phyloP scores from a whole-genome alignment of 1,140 invertebrate genomes.

The Zaprionus capensis region DNA sequence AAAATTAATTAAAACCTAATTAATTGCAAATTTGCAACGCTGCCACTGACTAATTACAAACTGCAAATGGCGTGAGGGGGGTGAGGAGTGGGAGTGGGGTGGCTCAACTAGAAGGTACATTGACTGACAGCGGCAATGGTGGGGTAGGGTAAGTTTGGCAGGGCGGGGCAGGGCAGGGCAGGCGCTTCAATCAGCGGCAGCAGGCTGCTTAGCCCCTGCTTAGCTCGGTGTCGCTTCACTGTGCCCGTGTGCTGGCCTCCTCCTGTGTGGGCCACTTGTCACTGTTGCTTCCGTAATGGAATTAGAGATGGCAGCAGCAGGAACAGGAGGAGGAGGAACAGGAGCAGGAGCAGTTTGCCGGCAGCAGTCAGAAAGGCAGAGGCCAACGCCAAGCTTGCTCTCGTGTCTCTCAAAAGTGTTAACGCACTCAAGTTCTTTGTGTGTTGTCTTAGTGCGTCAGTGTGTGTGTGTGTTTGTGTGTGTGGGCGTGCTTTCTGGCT shows the following conservation, averaged over 20 bases:
- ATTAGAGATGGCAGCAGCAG: slow-evolving; percentile 54
- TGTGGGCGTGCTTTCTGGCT: slow-evolving; percentile 8
- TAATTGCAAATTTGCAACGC: slow-evolving; percentile 72
- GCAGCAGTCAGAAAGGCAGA: slow-evolving; percentile 1
- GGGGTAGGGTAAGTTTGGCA: not conserved
- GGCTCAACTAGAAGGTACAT: slow-evolving; percentile 51
- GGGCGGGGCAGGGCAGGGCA: slow-evolving; percentile 1
- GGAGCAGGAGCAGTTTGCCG: not conserved
- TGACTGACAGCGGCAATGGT: slow-evolving; percentile 42
- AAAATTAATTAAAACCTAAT: slow-evolving; percentile 80
- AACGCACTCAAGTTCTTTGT: slow-evolving; percentile 75
- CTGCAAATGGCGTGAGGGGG: slow-evolving; percentile 15
- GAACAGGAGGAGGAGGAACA: slow-evolving; percentile 1
- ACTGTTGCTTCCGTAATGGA: slow-evolving; percentile 82
- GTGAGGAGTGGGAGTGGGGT: not conserved
- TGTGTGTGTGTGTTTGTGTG: slow-evolving; percentile 5
- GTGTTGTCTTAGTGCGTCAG: slow-evolving; percentile 32
- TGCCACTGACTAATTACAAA: slow-evolving; percentile 52
- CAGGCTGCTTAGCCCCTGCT: slow-evolving; percentile 48
- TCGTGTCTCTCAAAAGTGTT: slow-evolving; percentile 71
- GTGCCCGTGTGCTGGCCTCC: slow-evolving; percentile 15
- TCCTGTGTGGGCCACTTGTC: slow-evolving; percentile 70
- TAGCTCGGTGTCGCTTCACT: not conserved
- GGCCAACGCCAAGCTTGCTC: slow-evolving; percentile 25
- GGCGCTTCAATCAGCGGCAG: slow-evolving; percentile 64